These are phyloP conservation scores for Telenomus remus DNA, from an alignment of 1,140 invertebrate species.

Conservation along the genomic window DNA sequence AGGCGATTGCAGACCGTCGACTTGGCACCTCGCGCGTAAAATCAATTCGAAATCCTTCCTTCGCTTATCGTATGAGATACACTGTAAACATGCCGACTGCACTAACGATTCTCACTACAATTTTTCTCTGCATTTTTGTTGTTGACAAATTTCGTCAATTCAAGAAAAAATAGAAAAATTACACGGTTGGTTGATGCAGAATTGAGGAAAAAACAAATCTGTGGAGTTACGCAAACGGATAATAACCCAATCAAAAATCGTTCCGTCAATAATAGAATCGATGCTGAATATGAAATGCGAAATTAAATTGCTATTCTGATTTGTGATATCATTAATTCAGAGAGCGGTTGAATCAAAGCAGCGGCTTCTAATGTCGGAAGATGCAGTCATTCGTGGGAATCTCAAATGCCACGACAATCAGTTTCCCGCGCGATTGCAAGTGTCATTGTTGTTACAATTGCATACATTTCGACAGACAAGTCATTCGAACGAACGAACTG, in stretches of 20 bases:
- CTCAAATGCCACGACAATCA: slow-evolving; percentile 32
- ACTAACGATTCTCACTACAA: slow-evolving; percentile 24
- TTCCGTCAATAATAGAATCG: not conserved
- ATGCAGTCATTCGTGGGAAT: slow-evolving; percentile 49
- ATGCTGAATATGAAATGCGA: slow-evolving; percentile 17
- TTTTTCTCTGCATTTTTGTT: no score
- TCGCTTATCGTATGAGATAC: slow-evolving; percentile 25
- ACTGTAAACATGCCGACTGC: slow-evolving; percentile 30
- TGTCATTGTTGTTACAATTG: slow-evolving; percentile 20
- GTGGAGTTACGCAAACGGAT: not conserved
- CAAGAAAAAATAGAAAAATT: no score
- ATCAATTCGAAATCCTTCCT: slow-evolving; percentile 44
- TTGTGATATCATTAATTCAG: slow-evolving; percentile 35
- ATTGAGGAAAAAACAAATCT: no score
- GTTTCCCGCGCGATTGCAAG: slow-evolving; percentile 45
- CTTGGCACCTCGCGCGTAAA: slow-evolving; percentile 51
- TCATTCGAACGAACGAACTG: no score
- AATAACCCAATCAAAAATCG: not conserved
- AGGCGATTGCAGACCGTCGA: slow-evolving; percentile 38
- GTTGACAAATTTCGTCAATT: slow-evolving; percentile 14
- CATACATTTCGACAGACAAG: no score
- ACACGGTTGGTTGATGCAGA: no score
- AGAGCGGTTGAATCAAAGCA: slow-evolving; percentile 30
- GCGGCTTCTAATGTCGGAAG: slow-evolving; percentile 17
- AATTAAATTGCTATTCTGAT: slow-evolving; percentile 29